Conservation (phyloP, 2,888 invertebrate species). For the Megamerina dolium region DNA sequence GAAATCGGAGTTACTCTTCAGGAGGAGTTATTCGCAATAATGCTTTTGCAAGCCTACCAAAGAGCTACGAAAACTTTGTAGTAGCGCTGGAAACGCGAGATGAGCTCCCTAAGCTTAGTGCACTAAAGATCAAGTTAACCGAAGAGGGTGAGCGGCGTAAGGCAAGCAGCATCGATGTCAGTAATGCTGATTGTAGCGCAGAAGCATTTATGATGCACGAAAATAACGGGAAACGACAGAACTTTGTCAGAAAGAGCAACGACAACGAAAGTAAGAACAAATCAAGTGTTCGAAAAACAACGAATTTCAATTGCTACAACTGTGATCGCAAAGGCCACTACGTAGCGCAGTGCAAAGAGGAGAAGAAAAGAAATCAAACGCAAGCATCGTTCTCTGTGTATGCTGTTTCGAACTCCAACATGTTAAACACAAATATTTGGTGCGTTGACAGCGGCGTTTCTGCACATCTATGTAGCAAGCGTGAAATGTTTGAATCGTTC, state of each 20-base stretch:
- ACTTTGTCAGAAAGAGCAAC: not conserved
- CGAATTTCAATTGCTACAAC: constrained; percentile 5
- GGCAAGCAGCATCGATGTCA: not conserved
- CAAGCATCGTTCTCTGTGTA: constrained; percentile 1
- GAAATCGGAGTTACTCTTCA: constrained; percentile 13
- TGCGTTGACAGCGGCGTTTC: constrained; percentile 13
- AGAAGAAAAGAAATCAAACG: not conserved
- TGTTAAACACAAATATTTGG: constrained; percentile 7
- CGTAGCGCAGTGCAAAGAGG: constrained; percentile 16
- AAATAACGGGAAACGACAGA: constrained; percentile 5
- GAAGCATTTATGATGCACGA: constrained; percentile 13
- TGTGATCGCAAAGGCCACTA: constrained; percentile 15
- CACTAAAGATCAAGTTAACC: constrained; percentile 15
- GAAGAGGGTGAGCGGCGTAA: constrained; percentile 16
- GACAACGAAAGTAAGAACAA: not conserved
- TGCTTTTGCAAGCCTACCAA: constrained; percentile 16
- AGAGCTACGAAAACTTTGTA: constrained; percentile 15
- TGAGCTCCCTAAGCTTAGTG: constrained; percentile 12
- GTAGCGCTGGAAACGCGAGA: constrained; percentile 15
- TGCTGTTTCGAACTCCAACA: constrained; percentile 4
- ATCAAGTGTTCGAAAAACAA: not conserved
- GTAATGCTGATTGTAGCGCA: constrained; percentile 3
- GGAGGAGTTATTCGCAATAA: constrained; percentile 15
- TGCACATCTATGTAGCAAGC: constrained; percentile 13
- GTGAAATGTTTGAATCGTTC: constrained; percentile 12